These are phyloP conservation scores for Cisticola juncidis DNA, from an alignment of 2,113 vertebrate genomes.

Conservation along the genomic window DNA sequence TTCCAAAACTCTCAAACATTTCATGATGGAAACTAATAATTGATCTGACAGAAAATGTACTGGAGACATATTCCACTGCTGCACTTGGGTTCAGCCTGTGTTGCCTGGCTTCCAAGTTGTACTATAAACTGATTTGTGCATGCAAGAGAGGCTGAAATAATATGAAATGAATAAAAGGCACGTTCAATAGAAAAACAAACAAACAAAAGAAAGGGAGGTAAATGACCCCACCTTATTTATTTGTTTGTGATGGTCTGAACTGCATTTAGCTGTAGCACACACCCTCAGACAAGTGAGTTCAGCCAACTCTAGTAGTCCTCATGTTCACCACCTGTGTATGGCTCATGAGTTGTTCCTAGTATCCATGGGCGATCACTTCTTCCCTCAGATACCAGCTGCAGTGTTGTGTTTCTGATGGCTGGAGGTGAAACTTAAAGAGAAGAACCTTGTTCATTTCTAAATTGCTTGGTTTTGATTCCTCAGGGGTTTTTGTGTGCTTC, in stretches of 20 bases:
- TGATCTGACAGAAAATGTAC: not conserved
- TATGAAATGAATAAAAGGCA: not conserved
- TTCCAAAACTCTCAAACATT: not conserved
- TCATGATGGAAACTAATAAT: not conserved
- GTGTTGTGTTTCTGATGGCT: not conserved
- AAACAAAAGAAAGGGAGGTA: not conserved
- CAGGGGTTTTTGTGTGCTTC: not conserved
- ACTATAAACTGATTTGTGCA: not conserved
- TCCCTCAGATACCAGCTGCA: not conserved
- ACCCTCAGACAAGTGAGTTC: not conserved
- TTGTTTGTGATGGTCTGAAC: not conserved
- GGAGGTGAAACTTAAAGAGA: not conserved
- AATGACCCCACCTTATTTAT: not conserved
- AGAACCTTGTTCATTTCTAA: not conserved
- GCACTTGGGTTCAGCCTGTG: not conserved
- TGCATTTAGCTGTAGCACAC: not conserved
- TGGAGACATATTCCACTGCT: not conserved
- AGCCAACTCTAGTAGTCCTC: not conserved
- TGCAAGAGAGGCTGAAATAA: not conserved
- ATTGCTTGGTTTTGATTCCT: not conserved
- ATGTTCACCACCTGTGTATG: not conserved
- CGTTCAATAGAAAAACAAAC: not conserved
- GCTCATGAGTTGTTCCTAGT: not conserved
- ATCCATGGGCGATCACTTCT: not conserved
- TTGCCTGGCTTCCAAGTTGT: not conserved